A percentile compares a stretch with the other conserved stretches of the same genome.
These are phyloP conservation scores for Indicator indicator DNA, from an alignment of 2,113 vertebrate species.

Conservation along the genomic window DNA sequence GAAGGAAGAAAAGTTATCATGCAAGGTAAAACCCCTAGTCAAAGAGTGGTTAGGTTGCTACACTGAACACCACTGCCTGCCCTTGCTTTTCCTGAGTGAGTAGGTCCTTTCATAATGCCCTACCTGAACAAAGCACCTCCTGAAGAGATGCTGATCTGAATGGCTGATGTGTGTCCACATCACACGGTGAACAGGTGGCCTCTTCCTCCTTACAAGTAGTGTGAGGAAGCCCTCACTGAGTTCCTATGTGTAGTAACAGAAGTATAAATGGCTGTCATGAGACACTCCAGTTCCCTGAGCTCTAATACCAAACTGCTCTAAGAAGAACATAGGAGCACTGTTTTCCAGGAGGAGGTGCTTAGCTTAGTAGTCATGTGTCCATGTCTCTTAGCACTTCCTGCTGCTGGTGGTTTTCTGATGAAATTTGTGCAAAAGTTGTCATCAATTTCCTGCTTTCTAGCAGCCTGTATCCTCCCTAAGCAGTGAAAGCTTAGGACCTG, in stretches of 20 bases:
- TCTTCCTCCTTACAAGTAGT: neutral
- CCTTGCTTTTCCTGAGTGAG: neutral
- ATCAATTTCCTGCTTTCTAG: neutral
- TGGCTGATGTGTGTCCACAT: neutral
- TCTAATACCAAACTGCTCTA: neutral
- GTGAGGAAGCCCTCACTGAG: neutral
- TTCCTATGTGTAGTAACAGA: neutral
- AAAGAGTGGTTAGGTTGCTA: neutral
- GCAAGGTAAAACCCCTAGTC: neutral
- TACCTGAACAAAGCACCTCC: neutral
- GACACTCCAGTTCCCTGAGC: neutral
- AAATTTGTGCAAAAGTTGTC: neutral
- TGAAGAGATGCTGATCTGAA: neutral
- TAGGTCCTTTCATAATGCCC: neutral
- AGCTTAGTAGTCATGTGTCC: neutral
- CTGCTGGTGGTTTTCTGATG: neutral
- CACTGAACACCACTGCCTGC: fast-evolving
- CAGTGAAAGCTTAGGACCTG: neutral
- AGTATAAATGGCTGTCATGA: neutral
- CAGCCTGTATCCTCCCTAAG: neutral
- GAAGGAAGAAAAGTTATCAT: neutral
- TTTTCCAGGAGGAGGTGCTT: neutral
- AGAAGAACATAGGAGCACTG: neutral
- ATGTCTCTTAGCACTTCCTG: neutral
- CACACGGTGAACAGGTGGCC: neutral